These are phyloP conservation scores for Alcedo atthis DNA, from an alignment of 2,797 vertebrate genomes.

Conservation along the genomic window DNA sequence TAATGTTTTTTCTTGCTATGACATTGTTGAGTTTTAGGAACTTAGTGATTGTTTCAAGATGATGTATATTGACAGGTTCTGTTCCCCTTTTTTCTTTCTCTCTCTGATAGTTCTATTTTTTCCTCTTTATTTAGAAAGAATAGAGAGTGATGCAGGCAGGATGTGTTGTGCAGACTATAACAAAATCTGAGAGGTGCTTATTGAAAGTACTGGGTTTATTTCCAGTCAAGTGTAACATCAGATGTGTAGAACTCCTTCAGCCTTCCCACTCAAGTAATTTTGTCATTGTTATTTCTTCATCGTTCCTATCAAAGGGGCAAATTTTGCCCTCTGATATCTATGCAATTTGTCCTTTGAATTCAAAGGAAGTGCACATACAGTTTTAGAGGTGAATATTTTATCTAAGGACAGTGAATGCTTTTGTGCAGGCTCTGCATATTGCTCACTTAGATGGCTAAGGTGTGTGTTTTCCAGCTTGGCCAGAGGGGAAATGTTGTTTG, in stretches of 20 bases:
- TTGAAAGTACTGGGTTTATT: slow-evolving; percentile 19
- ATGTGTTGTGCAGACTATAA: not conserved
- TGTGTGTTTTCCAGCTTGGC: not conserved
- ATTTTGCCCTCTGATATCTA: not conserved
- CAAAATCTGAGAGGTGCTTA: slow-evolving; percentile 12
- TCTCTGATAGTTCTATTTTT: not conserved
- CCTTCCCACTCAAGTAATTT: slow-evolving; percentile 37
- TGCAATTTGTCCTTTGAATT: slow-evolving; percentile 20
- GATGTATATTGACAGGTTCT: accelerated
- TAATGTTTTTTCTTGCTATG: not conserved
- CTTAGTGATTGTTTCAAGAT: not conserved
- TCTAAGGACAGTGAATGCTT: not conserved
- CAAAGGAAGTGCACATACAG: not conserved
- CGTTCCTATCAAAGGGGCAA: not conserved
- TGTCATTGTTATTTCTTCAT: slow-evolving; percentile 43
- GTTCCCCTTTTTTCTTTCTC: not conserved
- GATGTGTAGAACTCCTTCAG: slow-evolving; percentile 5
- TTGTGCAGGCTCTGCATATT: not conserved
- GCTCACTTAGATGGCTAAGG: not conserved
- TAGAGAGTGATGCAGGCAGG: not conserved
- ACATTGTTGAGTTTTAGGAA: not conserved
- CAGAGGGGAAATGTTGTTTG: not conserved
- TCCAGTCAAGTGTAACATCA: slow-evolving; percentile 32
- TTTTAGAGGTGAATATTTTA: slow-evolving; percentile 22
- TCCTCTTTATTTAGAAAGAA: not conserved